A percentile compares a stretch with the other conserved stretches of the same genome.
These are phyloP conservation scores for Marasmarcha lunaedactyla DNA, from an alignment of 2,888 invertebrate genomes.

Conservation along the genomic window DNA sequence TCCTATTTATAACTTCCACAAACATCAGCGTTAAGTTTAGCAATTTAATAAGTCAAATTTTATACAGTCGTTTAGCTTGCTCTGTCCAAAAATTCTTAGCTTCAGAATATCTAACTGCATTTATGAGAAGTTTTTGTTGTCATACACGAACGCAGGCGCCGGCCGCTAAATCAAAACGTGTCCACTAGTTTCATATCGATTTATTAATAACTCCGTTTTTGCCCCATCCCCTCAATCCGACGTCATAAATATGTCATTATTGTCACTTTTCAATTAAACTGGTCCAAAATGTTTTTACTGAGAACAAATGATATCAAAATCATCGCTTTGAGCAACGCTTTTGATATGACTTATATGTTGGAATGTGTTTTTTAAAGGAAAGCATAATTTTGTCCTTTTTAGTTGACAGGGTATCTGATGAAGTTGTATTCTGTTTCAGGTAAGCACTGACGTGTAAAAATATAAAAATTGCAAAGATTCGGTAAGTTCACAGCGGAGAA, in stretches of 20 bases:
- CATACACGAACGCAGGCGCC: slow-evolving; percentile 55
- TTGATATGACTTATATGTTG: slow-evolving; percentile 12
- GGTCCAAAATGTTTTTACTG: not conserved
- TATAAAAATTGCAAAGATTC: too few relatives aligned
- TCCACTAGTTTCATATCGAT: slow-evolving; percentile 45
- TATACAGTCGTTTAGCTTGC: slow-evolving; percentile 20
- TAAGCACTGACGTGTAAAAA: not conserved
- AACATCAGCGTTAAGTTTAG: too few relatives aligned
- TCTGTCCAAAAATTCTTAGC: slow-evolving; percentile 1
- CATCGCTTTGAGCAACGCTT: slow-evolving; percentile 6
- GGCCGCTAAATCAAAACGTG: slow-evolving; percentile 34
- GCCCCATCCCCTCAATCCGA: slow-evolving; percentile 4
- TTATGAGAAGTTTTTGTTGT: slow-evolving; percentile 41
- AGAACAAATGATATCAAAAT: slow-evolving; percentile 3
- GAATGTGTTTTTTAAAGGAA: not conserved
- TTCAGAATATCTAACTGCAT: slow-evolving; percentile 31
- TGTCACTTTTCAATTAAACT: slow-evolving; percentile 49
- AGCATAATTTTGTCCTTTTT: not conserved
- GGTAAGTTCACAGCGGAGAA: too few relatives aligned
- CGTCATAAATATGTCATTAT: slow-evolving; percentile 60
- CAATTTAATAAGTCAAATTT: too few relatives aligned
- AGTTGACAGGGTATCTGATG: not conserved
- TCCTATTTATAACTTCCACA: too few relatives aligned
- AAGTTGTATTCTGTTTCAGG: not conserved
- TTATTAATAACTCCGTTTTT: slow-evolving; percentile 39